These are phyloP conservation scores for Ginglymostoma cirratum DNA, from an alignment of 2,113 vertebrate species.

Conservation along the genomic window DNA sequence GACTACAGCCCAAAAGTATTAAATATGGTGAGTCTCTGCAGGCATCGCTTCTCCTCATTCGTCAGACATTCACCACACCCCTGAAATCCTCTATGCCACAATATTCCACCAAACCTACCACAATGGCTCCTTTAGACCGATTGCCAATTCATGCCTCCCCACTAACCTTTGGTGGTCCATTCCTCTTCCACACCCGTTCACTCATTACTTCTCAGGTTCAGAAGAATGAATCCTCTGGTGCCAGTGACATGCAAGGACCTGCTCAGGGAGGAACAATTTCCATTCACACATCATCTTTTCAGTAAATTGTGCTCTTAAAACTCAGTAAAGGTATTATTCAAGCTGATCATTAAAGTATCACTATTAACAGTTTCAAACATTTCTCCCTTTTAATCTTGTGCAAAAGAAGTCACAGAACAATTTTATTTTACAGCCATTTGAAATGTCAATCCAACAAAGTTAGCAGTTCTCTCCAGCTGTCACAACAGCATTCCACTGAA, in stretches of 20 bases:
- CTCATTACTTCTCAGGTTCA: not conserved
- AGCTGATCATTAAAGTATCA: not conserved
- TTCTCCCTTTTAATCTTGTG: not conserved
- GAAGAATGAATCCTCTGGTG: not conserved
- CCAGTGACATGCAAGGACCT: not conserved
- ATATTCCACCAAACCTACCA: no score
- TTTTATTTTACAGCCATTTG: not conserved
- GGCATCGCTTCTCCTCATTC: not conserved
- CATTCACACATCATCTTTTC: not conserved
- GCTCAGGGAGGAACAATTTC: not conserved
- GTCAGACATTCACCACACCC: no score
- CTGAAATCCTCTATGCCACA: no score
- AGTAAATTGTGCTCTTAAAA: not conserved
- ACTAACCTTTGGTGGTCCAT: not conserved
- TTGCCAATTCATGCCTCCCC: not conserved
- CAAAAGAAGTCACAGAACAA: not conserved
- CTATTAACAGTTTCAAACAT: not conserved
- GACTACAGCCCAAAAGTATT: not conserved
- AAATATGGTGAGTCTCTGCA: not conserved
- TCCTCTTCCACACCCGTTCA: not conserved
- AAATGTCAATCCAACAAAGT: not conserved
- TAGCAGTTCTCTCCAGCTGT: not conserved
- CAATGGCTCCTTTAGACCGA: no score
- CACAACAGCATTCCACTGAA: not conserved
- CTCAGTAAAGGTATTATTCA: not conserved